Evolutionary conservation across 2,797 vertebrate genomes (phyloP).

Genomic region (Podarcis siculus): DNA sequence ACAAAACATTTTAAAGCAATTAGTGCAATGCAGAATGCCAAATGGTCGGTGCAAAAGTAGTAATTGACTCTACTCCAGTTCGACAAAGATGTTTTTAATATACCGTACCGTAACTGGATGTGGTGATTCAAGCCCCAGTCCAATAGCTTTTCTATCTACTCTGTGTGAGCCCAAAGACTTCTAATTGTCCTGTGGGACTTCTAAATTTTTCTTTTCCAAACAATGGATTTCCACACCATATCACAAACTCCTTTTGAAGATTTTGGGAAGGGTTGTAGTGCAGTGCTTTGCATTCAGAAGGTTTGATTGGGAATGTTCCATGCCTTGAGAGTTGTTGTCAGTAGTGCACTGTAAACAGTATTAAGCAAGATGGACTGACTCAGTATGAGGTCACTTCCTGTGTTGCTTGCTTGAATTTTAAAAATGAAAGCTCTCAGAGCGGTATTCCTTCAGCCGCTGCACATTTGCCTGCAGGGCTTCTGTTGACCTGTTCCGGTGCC

Average conservation of each 20-base stretch:
- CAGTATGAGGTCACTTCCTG: too few relatives aligned
- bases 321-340: too few relatives aligned
- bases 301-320: too few relatives aligned
- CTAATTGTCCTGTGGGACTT: background rate
- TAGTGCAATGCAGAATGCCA: background rate
- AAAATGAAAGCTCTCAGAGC: slow-evolving; percentile 83
- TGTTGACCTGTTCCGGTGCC: slow-evolving; percentile 91
- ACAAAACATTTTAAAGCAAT: background rate
- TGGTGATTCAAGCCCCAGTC: background rate
- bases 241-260: background rate
- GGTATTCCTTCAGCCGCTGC: slow-evolving; percentile 96
- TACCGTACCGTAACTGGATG: background rate
- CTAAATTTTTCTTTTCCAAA: background rate
- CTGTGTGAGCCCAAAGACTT: background rate
- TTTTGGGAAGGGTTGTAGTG: too few relatives aligned
- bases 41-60: background rate
- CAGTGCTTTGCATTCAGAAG: too few relatives aligned
- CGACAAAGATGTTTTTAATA: background rate
- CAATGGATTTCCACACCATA: background rate
- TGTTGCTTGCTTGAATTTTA: background rate
- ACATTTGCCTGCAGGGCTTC: slow-evolving; percentile 95
- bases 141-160: background rate
- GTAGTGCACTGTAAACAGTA: too few relatives aligned
- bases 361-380: too few relatives aligned
- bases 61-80: background rate